phyloP scores from a whole-genome alignment of 2,888 invertebrate genomes.

The Auanema freiburgensis region DNA sequence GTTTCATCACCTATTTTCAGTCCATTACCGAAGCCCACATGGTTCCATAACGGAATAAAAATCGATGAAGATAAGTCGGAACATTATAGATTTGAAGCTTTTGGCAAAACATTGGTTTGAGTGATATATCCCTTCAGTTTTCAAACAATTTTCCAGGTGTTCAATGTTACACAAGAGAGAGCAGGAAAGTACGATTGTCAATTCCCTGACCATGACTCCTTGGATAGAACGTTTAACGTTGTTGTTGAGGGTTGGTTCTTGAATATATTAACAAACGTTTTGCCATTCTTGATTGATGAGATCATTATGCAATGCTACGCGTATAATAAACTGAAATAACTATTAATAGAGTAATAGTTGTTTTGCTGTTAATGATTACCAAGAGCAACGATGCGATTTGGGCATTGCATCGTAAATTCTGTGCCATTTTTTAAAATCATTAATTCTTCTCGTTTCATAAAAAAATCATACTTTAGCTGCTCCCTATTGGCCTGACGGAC shows the following conservation, averaged over 20 bases:
- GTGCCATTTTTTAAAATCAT: too few relatives aligned
- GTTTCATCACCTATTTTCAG: constrained; percentile 42
- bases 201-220: constrained; percentile 61
- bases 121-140: neutral
- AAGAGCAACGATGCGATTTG: too few relatives aligned
- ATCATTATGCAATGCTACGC: neutral
- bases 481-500: constrained; percentile 80
- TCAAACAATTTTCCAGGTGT: constrained; percentile 67
- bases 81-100: constrained; percentile 59
- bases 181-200: constrained; percentile 88
- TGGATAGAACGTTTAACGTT: constrained; percentile 65
- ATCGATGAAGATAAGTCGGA: constrained; percentile 53
- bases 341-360: neutral
- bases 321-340: neutral
- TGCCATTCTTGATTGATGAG: too few relatives aligned
- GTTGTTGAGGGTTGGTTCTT: constrained; percentile 65
- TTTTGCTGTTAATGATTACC: too few relatives aligned
- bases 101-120: constrained; percentile 58
- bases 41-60: constrained; percentile 61
- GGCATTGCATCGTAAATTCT: too few relatives aligned
- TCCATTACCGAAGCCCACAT: constrained; percentile 60
- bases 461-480: constrained; percentile 65
- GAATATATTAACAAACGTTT: neutral
- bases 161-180: constrained; percentile 83
- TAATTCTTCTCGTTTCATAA: too few relatives aligned